Base-by-base conservation (phyloP, 2,113 vertebrate genomes). In the Tychaedon coryphoeus region DNA sequence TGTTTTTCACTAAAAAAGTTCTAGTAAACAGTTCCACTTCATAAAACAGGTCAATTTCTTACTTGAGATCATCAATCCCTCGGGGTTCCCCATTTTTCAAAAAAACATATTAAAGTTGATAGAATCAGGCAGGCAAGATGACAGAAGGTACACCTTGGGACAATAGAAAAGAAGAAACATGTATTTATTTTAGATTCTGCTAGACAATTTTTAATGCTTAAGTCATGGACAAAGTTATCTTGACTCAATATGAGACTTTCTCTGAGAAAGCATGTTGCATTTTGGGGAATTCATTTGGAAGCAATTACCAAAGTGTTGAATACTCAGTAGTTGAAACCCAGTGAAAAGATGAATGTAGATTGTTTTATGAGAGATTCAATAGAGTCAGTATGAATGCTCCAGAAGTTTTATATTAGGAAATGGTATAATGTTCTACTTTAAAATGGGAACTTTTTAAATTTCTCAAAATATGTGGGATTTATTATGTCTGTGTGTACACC, bases 361-460 rank as follows among this genome's bases (percentile, higher is more conserved):
- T 51, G 36, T 79, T 86, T 73, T 72, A 65, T 57, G 75, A 88
- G 71, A 65, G 19, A 67, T 51, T 93, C 33, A 54, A 42, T 42
- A 56, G 19, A 77, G 20, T 82, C 29, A 64, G 26, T 67, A 75
- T 75, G 77, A 54, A 74, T 60, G 74, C 8, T 90, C 66, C 88
- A 93, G 70, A 90, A 94, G 74, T 92, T 95, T 95, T 75, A 57
- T 48, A 82, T 95, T 88, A 94, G 19, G 20, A 60, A 90, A 53
- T 48, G 5, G 12, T 74, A 28, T 88, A 88, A 90, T 34, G 7
- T 67, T 94, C 45, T 90, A 22, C 34, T 33, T 82, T 79, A 73
- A 72, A 85, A 74, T 71, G 26, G 29, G 28, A 90, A 66, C 20
- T 64, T 75, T 78, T 85, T 65, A 57, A 60, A 8, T 85, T 88